Evolutionary conservation across 2,888 invertebrate species (phyloP), one percentile per base, ranked within the genome.

Genomic region (Xylota sylvarum): DNA sequence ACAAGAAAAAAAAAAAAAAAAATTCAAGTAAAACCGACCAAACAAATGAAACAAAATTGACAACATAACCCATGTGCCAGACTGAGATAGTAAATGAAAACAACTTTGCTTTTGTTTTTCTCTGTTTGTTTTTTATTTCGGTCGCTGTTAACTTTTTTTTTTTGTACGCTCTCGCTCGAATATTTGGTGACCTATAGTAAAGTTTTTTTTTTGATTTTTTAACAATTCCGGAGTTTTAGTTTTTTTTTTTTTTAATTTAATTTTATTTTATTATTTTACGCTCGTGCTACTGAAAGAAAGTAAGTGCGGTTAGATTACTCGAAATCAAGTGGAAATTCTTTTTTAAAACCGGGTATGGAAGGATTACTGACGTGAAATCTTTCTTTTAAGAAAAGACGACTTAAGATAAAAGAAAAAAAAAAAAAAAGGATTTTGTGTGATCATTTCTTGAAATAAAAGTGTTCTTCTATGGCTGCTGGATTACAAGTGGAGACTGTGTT

Each of bases 91-190:
- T 17, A 37, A 76, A 76, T 65, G 56, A 76, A 76, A 76, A 76
- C 76, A 76, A 76, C 48, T 67, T 56, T 70, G 56, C 56, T 65
- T 46, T 65, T 76, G 65, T 76, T 65, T 64, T 74, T 64, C 48
- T 72, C 52, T 64, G 40, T 74, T 74, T 64, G 46, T 76, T 65
- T 14, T 56, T 74, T 55, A 48, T 56, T 46, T 46, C 17, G 19
- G 5, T 40, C 12, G 43, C 32, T 50, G 9, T 52, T 14, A 43
- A 43, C 4, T 30, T 69, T 19, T 69, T 55, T 69, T 69, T 43
- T 40, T 5, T 37, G 9, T 46, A n/a, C 12, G 46, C 6, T 40
- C 35, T 37, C 32, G 14, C 64, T 43, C 40, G 43, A 40, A 52
- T 27, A 40, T 74, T 64, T 23, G 46, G 52, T 43, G 46, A 55